Evolutionary conservation across 1,140 invertebrate species (phyloP), one percentile per base, ranked within the genome.

Genomic region (Pseudomyrmex dendroicus): DNA sequence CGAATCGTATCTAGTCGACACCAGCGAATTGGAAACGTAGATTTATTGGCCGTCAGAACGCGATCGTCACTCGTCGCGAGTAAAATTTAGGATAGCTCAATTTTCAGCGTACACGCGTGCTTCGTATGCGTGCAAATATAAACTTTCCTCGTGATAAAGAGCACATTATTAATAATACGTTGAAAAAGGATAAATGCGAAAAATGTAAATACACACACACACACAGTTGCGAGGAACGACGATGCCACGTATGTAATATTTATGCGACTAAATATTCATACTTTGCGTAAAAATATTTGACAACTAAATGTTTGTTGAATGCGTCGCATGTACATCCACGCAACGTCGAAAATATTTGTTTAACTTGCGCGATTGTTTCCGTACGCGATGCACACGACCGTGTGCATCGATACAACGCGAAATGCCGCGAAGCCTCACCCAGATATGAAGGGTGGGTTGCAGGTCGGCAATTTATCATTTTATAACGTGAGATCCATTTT

Each of bases 1-100:
- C 87, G 89, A 80, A 78, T 89, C 87, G 84, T 88, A 86, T 91
- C 85, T 89, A 89, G 88, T 66, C 87, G 85, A 84, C 90, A 88
- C 87, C 77, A 85, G 89, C 90, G 89, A 90, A 92, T 92, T 90
- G 90, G 85, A 90, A 89, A 90, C 83, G 64, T 90, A 87, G 86
- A 92, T 92, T 92, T 92, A 91, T 91, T 88, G 88, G 89, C 87
- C 89, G 91, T 91, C 90, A 90, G 85, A 84, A 73, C 87, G 35
- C 35, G 86, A 91, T 92, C 87, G 88, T 90, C 89, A 88, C 91
- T 88, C 35, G 35, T 87, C 83, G 78, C 56, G 57, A 78, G 56
- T 62, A 82, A 88, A 89, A 90, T 87, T 87, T 86, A 89, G 89
- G 89, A 92, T 86, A 85, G 83, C 89, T 89, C 91, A 86, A 84